These are phyloP conservation scores for Fragum fragum DNA, from an alignment of 2,888 invertebrate genomes.

Conservation along the genomic window DNA sequence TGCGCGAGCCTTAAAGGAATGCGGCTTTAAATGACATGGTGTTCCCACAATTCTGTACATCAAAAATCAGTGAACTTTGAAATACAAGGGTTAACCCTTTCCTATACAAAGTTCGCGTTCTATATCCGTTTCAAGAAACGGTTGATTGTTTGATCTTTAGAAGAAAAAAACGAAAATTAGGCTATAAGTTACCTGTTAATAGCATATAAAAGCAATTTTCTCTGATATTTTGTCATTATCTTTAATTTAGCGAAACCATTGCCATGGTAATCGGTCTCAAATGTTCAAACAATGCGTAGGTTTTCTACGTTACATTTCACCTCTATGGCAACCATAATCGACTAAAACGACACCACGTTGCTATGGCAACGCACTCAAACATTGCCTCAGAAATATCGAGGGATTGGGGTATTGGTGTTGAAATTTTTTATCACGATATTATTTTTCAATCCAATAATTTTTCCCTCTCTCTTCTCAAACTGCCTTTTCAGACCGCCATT, in stretches of 20 bases:
- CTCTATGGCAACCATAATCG: constrained; percentile 5
- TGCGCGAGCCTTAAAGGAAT: no score
- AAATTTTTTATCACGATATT: no score
- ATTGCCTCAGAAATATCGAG: neutral
- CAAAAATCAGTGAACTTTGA: no score
- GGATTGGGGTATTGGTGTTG: neutral
- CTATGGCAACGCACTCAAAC: constrained; percentile 2
- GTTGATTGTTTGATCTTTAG: neutral
- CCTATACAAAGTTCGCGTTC: no score
- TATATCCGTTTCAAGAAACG: neutral
- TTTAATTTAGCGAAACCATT: constrained; percentile 9
- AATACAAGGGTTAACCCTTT: no score
- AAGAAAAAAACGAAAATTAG: constrained; percentile 5
- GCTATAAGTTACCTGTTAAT: neutral
- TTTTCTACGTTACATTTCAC: constrained; percentile 2
- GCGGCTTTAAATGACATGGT: no score
- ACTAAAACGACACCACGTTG: neutral
- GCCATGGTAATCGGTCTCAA: constrained; percentile 26
- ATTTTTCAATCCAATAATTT: no score
- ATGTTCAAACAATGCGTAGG: constrained; percentile 19
- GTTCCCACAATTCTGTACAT: no score
- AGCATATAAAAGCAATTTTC: neutral
- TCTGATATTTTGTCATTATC: constrained; percentile 5
- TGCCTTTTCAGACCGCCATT: no score
- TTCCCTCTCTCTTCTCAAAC: no score